Evolutionary conservation across 2,113 vertebrate genomes (phyloP).

Genomic region (Echinops telfairi): DNA sequence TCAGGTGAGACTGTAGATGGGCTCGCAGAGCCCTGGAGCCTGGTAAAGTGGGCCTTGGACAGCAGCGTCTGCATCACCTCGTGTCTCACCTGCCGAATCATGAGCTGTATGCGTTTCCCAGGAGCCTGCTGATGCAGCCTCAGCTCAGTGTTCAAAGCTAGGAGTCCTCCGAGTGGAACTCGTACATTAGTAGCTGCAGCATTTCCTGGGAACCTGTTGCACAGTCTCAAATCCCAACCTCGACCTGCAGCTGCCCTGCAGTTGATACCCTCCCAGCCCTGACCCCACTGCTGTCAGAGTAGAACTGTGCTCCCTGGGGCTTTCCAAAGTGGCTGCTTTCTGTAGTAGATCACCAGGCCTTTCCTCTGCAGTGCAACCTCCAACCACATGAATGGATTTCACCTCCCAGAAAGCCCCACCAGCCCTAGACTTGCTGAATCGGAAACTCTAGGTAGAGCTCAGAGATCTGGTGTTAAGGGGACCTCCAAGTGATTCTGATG

Average conservation of each 20-base stretch:
- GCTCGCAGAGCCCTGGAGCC: background rate
- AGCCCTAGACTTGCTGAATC: background rate
- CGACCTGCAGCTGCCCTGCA: background rate
- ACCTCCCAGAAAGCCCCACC: background rate
- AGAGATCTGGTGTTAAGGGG: background rate
- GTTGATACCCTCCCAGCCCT: background rate
- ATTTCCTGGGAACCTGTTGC: background rate
- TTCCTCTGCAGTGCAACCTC: background rate
- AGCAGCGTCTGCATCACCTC: background rate
- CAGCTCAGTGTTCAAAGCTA: background rate
- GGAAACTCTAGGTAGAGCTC: background rate
- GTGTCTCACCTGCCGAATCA: background rate
- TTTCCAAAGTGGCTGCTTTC: background rate
- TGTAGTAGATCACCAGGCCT: background rate
- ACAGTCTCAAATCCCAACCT: background rate
- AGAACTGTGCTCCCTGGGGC: background rate
- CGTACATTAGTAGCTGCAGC: background rate
- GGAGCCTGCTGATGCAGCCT: background rate
- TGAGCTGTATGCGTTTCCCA: background rate
- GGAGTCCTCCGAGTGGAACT: background rate
- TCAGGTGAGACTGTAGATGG: rapidly evolving
- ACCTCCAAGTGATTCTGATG: background rate
- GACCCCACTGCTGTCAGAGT: background rate
- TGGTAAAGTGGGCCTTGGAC: background rate
- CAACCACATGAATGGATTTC: background rate